These are phyloP conservation scores for Whitmania pigra DNA, from an alignment of 1,140 invertebrate genomes.

Conservation along the genomic window DNA sequence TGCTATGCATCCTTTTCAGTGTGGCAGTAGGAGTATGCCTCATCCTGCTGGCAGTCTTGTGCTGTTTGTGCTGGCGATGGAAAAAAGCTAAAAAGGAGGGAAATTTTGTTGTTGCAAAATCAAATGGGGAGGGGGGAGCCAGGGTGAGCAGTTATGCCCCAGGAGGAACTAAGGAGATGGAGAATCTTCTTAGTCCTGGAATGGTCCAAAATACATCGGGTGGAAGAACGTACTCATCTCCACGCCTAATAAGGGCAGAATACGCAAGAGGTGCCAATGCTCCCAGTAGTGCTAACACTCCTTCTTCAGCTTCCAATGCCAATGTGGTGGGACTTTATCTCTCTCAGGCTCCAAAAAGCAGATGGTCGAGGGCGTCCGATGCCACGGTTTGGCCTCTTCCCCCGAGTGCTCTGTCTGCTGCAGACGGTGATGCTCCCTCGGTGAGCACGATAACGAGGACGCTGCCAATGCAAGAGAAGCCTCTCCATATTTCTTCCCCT, in stretches of 20 bases:
- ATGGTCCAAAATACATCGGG: neutral
- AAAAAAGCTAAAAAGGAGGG: constrained; percentile 2
- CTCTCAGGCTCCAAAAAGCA: constrained; percentile 7
- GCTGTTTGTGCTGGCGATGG: constrained; percentile 4
- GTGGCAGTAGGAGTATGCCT: neutral
- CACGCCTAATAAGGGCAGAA: neutral
- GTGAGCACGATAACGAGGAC: neutral
- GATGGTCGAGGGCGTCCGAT: constrained; percentile 5
- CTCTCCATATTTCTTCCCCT: neutral
- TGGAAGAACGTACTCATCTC: neutral
- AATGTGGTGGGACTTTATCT: constrained; percentile 4
- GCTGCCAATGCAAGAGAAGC: neutral
- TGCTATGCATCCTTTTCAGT: constrained; percentile 5
- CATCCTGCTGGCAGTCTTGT: neutral
- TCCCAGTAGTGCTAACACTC: neutral
- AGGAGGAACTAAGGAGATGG: too few species aligned
- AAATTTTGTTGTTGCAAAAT: too few species aligned
- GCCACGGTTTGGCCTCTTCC: neutral
- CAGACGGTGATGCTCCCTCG: neutral
- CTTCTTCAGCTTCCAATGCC: neutral
- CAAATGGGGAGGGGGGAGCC: too few species aligned
- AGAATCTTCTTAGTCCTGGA: too few species aligned
- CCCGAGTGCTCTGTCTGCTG: neutral
- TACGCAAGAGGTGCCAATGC: neutral
- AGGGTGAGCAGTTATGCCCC: too few species aligned